Evolutionary conservation across 2,888 invertebrate genomes (phyloP).

Genomic region (Drosophila demipolita): DNA sequence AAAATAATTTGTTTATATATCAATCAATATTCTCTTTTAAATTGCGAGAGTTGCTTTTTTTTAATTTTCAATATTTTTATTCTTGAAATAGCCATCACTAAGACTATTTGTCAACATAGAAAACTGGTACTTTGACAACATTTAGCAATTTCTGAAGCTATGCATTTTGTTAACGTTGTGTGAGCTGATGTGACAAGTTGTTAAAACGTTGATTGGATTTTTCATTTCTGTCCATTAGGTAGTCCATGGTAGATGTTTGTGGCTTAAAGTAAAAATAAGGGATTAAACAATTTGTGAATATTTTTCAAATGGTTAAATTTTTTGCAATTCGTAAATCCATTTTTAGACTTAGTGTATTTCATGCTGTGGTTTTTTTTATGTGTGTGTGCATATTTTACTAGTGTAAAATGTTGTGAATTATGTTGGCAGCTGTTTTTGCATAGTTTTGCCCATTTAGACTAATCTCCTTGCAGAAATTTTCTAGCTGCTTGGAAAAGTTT

Average conservation of each 20-base stretch:
- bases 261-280: not conserved
- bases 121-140: conserved; percentile 7
- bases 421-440: conserved; percentile 23
- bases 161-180: conserved; percentile 9
- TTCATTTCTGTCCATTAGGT: not conserved
- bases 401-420: conserved; percentile 21
- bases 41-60: not conserved
- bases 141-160: conserved; percentile 1
- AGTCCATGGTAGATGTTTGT: not conserved
- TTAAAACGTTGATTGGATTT: conserved; percentile 24
- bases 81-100: not conserved
- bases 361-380: conserved; percentile 3
- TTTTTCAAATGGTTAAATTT: not conserved
- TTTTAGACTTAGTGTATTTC: not conserved
- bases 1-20: no score
- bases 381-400: not conserved
- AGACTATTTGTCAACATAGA: not conserved
- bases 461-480: conserved; percentile 40
- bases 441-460: conserved; percentile 35
- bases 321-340: not conserved
- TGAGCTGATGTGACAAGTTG: conserved; percentile 14
- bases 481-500: conserved; percentile 38
- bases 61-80: not conserved
- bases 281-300: conserved; percentile 8
- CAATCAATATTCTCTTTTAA: not conserved